A percentile compares a stretch with the other conserved stretches of the same genome.
Conservation (phyloP, 2,113 vertebrate species). For the Pollimyrus isidori region DNA sequence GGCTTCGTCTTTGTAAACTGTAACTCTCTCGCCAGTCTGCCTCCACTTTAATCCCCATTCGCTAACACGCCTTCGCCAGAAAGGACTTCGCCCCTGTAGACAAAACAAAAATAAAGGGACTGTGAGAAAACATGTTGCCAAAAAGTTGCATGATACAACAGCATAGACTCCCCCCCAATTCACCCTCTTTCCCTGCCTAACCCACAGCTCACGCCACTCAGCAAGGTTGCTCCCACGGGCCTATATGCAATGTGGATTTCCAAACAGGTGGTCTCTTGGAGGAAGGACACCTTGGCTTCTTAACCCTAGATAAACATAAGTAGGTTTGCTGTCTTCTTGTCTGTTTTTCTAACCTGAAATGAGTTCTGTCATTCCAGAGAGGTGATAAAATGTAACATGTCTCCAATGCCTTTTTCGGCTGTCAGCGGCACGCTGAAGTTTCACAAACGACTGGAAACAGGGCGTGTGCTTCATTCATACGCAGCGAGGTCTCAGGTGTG, state of each 20-base stretch:
- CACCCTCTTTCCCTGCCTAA: background rate
- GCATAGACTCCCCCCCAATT: background rate
- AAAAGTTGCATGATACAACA: background rate
- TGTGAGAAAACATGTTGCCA: background rate
- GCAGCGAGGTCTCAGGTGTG: background rate
- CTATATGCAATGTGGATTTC: background rate
- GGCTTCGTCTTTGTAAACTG: slow-evolving; percentile 12
- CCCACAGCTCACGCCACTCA: background rate
- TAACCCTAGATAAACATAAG: background rate
- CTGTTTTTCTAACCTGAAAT: background rate
- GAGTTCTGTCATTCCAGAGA: background rate
- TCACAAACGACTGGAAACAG: background rate
- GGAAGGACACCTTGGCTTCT: background rate
- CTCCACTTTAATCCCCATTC: slow-evolving; percentile 10
- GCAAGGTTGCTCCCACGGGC: background rate
- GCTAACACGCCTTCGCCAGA: background rate
- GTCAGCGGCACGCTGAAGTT: background rate
- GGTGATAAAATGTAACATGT: background rate
- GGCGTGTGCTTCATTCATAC: background rate
- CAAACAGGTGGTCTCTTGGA: background rate
- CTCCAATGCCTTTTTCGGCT: background rate
- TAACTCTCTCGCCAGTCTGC: background rate
- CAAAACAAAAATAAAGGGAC: slow-evolving; percentile 22
- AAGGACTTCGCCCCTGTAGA: background rate
- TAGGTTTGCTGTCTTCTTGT: background rate